Evolutionary conservation across 2,113 vertebrate genomes (phyloP), one percentile per base, ranked within the genome.

Genomic region (Menura novaehollandiae): DNA sequence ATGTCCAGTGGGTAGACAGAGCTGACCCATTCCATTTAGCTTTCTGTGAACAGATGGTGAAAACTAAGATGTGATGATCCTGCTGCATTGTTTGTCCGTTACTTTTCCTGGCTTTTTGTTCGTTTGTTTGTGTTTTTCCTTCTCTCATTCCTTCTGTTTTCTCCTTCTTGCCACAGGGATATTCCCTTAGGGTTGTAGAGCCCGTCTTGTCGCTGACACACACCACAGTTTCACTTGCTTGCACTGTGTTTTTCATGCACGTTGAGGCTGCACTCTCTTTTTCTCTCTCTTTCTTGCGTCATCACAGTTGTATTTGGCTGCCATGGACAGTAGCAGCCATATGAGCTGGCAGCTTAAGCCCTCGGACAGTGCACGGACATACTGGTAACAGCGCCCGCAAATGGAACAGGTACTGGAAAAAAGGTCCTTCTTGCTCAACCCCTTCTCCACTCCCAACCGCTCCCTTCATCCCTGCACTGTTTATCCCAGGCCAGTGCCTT

Each of bases 281-380:
- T 97, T 98, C 98, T 98, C 98, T 97, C 95, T 98, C 96, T 95
- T 88, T 97, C 98, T 97, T 92, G 98, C 98, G 92, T 97, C 98
- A 98, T 98, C 98, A 97, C 98, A 99, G 99, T 98, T 99, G 98
- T 99, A 99, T 99, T 99, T 99, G 98, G 99, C 99, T 97, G 98
- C 99, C 97, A 97, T 98, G 98, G 99, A 99, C 98, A 99, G 98
- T 99, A 98, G 98, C 98, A 98, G 99, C 98, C 99, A 98, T 98
- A 97, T 98, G 96, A 98, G 98, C 98, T 99, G 99, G 99, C 99
- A 99, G 98, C 98, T 99, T 99, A 99, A 99, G 98, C 99, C 99
- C 98, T 98, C 98, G 98, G 98, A 98, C 98, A 99, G 98, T 98
- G 98, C 98, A 97, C 98, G 99, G 98, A 99, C 98, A 85, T 99